phyloP scores from a whole-genome alignment of 2,888 invertebrate species.

The Mythimna loreyi region DNA sequence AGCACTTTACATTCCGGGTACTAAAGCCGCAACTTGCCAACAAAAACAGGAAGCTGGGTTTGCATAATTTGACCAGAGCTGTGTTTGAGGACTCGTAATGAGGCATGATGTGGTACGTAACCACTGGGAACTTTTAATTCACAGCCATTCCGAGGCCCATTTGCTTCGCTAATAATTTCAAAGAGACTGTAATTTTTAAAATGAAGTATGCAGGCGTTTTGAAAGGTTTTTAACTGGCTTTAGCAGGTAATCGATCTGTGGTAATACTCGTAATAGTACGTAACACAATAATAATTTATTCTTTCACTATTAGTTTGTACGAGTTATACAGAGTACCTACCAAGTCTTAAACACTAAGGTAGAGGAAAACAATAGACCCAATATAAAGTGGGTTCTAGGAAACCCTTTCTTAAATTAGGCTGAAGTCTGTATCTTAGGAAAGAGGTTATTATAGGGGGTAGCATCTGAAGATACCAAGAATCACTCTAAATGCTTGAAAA shows the following conservation, averaged over 20 bases:
- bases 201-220: slow-evolving; percentile 27
- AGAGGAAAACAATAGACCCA: too few relatives aligned
- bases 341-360: too few relatives aligned
- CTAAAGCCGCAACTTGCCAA: slow-evolving; percentile 35
- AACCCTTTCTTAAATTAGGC: too few relatives aligned
- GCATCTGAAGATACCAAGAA: background rate
- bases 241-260: too few relatives aligned
- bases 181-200: slow-evolving; percentile 59
- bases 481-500: slow-evolving; percentile 1
- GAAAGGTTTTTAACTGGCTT: slow-evolving; percentile 7
- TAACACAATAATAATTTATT: too few relatives aligned
- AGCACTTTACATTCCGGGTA: slow-evolving; percentile 30
- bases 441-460: too few relatives aligned
- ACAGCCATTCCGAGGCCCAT: slow-evolving; percentile 67
- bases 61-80: slow-evolving; percentile 65
- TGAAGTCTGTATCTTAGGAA: too few relatives aligned
- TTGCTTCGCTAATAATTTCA: slow-evolving; percentile 65
- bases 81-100: slow-evolving; percentile 70
- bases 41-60: slow-evolving; percentile 69
- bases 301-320: too few relatives aligned
- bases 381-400: too few relatives aligned
- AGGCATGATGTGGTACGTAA: slow-evolving; percentile 67
- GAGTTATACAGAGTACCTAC: too few relatives aligned
- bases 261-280: too few relatives aligned
- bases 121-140: slow-evolving; percentile 64